A percentile compares a stretch with the other conserved stretches of the same genome.
Evolutionary conservation across 2,888 invertebrate genomes (phyloP).

Genomic region (Clunio marinus): DNA sequence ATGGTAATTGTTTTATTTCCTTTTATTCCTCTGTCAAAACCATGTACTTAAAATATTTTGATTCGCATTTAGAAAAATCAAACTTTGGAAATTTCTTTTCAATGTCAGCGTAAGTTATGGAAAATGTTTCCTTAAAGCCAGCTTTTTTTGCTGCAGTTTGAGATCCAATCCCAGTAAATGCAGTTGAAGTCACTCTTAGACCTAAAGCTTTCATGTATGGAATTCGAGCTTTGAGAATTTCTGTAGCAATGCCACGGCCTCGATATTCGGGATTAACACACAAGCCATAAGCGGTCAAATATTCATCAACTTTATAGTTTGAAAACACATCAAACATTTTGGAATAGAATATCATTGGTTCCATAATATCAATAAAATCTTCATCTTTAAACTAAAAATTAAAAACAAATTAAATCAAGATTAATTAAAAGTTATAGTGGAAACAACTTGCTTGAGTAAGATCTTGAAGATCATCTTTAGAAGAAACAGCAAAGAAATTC

Average conservation of each 20-base stretch:
- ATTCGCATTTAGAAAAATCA: slow-evolving; percentile 4
- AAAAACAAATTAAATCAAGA: background rate
- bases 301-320: slow-evolving; percentile 3
- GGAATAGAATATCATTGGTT: background rate
- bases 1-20: too few relatives aligned
- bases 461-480: slow-evolving; percentile 5
- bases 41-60: background rate
- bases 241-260: slow-evolving; percentile 36
- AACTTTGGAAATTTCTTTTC: background rate
- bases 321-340: background rate
- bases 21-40: too few relatives aligned
- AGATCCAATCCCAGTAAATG: slow-evolving; percentile 32
- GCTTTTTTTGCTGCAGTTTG: slow-evolving; percentile 36
- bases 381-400: background rate
- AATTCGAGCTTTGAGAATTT: slow-evolving; percentile 33
- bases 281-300: slow-evolving; percentile 33
- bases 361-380: background rate
- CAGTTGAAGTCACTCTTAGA: slow-evolving; percentile 30
- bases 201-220: slow-evolving; percentile 32
- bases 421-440: too few relatives aligned
- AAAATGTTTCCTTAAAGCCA: slow-evolving; percentile 27
- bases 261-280: slow-evolving; percentile 33
- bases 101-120: slow-evolving; percentile 5
- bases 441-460: background rate
- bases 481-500: background rate